A percentile compares a stretch with the other conserved stretches of the same genome.
phyloP scores from a whole-genome alignment of 2,797 vertebrate genomes.

The Sandelia bainsii region DNA sequence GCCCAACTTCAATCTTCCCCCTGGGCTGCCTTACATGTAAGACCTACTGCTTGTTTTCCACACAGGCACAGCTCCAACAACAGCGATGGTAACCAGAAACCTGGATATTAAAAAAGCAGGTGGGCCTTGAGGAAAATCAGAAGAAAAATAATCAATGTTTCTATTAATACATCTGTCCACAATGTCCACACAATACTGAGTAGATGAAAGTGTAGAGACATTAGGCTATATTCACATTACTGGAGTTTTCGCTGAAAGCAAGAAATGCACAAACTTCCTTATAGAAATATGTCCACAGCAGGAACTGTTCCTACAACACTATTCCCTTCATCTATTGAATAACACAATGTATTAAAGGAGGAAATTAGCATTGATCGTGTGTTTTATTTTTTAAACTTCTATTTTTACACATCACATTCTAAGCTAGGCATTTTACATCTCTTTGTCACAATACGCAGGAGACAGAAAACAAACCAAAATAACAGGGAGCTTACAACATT shows the following conservation, averaged over 20 bases:
- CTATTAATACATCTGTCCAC: slow-evolving; percentile 71
- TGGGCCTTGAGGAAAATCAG: slow-evolving; percentile 63
- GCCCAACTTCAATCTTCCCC: slow-evolving; percentile 59
- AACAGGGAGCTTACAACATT: no score
- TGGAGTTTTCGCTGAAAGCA: slow-evolving; percentile 34
- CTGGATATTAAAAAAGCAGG: slow-evolving; percentile 75
- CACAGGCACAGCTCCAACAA: slow-evolving; percentile 72
- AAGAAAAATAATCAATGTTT: slow-evolving; percentile 72
- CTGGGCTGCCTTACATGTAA: slow-evolving; percentile 72
- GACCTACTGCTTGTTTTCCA: slow-evolving; percentile 79
- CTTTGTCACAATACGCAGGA: neutral
- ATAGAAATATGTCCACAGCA: neutral
- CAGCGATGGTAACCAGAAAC: slow-evolving; percentile 73
- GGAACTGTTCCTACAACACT: slow-evolving; percentile 16
- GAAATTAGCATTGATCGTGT: neutral
- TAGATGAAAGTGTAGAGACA: slow-evolving; percentile 50
- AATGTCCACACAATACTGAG: slow-evolving; percentile 47
- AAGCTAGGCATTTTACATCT: neutral
- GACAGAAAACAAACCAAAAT: no score
- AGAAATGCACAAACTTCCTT: slow-evolving; percentile 21
- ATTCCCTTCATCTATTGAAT: neutral
- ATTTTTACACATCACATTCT: neutral
- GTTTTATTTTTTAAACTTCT: neutral
- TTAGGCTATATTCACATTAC: slow-evolving; percentile 26
- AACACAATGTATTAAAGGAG: neutral